Base-by-base conservation (phyloP, 2,113 vertebrate genomes). In the Scortum barcoo region DNA sequence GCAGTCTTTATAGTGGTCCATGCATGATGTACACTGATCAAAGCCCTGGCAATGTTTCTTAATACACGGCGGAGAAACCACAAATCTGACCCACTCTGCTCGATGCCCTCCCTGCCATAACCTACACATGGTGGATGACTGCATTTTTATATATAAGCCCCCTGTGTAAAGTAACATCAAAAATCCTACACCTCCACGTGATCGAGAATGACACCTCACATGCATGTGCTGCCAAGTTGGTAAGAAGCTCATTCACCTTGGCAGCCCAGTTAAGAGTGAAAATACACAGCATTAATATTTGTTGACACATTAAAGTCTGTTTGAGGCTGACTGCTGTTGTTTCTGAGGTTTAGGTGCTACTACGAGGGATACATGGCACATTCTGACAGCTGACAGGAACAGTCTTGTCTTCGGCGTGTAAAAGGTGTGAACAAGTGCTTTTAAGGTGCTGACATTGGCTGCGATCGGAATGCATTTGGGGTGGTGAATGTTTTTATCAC, bases 301-400 rank as follows among this genome's bases (percentile, higher is more conserved):
- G 70, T 67, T 87, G 82, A 88, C 79, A 87, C 62, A 72, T 84
- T 83, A 84, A 72, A 84, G 65, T 81, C 70, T 54, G 9, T 63
- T 80, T 80, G 65, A 82, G 68, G 75, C 56, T 20, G 53, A 79
- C 38, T 76, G 66, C 56, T 82, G 76, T 83, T 89, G 78, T 86
- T 86, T 85, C 56, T 71, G 46, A 83, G 58, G 38, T 78, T 78
- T 62, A 48, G n/a, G 20, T 50, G 17, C 57, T 12, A 30, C 78
- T 57, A 72, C 7, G 40, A 78, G 71, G 51, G 66, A 68, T 76
- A 76, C 57, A 75, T 13, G 61, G 63, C 60, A 73, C 40, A 54
- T 30, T 50, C 72, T 84, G 85, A 82, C 80, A 83, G 78, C 85
- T 88, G 81, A 87, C 60, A 75, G 73, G 48, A 71, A 58, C 40